Conservation (phyloP, 30 jellyfish, hydroid and myxozoan species). For the Aurelia aurita region DNA sequence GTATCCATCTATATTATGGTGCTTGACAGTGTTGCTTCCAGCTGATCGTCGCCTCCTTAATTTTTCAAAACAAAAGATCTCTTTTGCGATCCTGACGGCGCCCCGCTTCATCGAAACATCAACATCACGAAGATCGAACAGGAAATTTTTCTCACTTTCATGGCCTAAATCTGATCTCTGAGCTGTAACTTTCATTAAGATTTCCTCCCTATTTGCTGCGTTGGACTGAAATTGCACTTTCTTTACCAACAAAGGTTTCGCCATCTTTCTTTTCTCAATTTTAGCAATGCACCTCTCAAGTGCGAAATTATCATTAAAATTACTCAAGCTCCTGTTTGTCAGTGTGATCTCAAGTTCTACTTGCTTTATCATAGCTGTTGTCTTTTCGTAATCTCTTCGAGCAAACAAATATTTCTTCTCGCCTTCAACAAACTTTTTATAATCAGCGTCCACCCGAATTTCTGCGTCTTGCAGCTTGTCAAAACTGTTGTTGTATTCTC, state of each 20-base stretch:
- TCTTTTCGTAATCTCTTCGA: slow-evolving; percentile 40
- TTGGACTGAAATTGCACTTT: slow-evolving; percentile 34
- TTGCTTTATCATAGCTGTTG: slow-evolving; percentile 27
- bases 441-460: background rate
- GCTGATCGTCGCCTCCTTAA: slow-evolving; percentile 51
- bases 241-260: slow-evolving; percentile 11
- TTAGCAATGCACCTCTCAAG: slow-evolving; percentile 51
- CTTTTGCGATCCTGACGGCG: slow-evolving; percentile 34
- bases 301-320: slow-evolving; percentile 37
- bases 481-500: slow-evolving; percentile 43
- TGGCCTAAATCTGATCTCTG: slow-evolving; percentile 2
- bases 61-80: slow-evolving; percentile 31
- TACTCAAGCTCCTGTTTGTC: slow-evolving; percentile 31
- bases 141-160: background rate
- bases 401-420: slow-evolving; percentile 45
- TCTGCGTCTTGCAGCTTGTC: slow-evolving; percentile 48
- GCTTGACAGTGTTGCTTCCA: background rate
- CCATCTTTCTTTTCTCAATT: background rate
- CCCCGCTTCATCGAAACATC: slow-evolving; percentile 43
- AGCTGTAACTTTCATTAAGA: slow-evolving; percentile 11
- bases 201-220: slow-evolving; percentile 20
- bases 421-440: slow-evolving; percentile 1
- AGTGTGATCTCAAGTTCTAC: slow-evolving; percentile 33
- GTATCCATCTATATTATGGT: slow-evolving; percentile 1
- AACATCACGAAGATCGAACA: slow-evolving; percentile 44